Base-by-base conservation (phyloP, 1,140 invertebrate species). In the Spodoptera frugiperda region DNA sequence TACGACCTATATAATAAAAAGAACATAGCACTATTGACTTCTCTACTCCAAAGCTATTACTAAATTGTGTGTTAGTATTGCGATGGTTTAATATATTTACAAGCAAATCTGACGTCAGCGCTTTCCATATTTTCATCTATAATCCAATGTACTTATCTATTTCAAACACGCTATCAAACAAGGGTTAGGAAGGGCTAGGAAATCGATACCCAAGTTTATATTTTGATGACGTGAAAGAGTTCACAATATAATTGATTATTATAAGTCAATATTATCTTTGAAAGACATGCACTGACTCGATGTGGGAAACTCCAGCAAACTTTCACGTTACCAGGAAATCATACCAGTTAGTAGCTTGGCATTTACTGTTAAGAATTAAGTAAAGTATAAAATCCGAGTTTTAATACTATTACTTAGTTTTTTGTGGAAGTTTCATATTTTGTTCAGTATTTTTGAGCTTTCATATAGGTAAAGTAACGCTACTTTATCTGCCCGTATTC, bases 41-140 rank as follows among this genome's bases (percentile, higher is more conserved):
- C 9, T 8, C 6, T 39, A 9, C 33, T 39, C 33, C 33, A 39
- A 39, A 39, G 9, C 33, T 39, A 39, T 10, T 39, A 39, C 33
- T 39, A 10, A 39, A 39, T 39, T 39, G 33, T 39, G 5, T 39
- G 33, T 4, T 6, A 39, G 33, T 39, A 39, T 39, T 39, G 33
- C 33, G 33, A 44, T 44, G 59, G 33, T 59, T n/a, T 14, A 63
- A 8, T 19, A 63, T 44, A 30, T 3, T 2, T 30, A 39, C 33
- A 39, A 39, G 15, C 3, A 63, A 63, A 44, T 17, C 15, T 15
- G 8, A 61, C 57, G 33, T 44, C 30, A 63, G 6, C 33, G n/a
- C 15, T 63, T 63, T 63, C 33, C 12, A 44, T 39, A 39, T 63
- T 63, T 44, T 63, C 14, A 44, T 63, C 9, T 63, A 44, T 17